Percentiles rank a stretch among this genome's conserved stretches.
These are phyloP conservation scores for Antechinus flavipes DNA, from an alignment of 2,113 vertebrate species.

Conservation along the genomic window DNA sequence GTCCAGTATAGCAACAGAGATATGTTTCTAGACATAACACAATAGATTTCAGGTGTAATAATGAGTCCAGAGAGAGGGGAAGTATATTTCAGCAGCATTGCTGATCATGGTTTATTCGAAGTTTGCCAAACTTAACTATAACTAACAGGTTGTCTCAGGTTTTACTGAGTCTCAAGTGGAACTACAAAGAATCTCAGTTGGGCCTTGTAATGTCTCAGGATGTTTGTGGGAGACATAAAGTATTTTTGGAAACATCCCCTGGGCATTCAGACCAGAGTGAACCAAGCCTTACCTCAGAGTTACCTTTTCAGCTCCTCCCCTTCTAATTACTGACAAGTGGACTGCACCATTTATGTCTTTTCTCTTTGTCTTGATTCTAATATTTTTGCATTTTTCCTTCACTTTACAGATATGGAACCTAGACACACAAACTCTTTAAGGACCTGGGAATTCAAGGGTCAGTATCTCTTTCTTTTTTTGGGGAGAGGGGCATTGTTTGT, in stretches of 20 bases:
- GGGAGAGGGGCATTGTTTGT: too few species aligned
- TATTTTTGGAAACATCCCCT: not conserved
- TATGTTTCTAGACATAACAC: not conserved
- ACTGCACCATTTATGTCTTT: not conserved
- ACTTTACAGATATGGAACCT: constrained; percentile 72
- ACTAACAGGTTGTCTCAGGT: not conserved
- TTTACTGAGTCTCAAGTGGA: not conserved
- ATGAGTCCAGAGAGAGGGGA: not conserved
- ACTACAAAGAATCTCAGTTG: not conserved
- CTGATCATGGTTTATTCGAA: not conserved
- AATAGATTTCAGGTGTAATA: not conserved
- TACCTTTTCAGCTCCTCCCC: not conserved
- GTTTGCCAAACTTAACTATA: not conserved
- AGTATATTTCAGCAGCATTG: not conserved
- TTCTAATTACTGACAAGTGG: not conserved
- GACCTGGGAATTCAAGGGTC: too few species aligned
- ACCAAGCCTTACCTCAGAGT: not conserved
- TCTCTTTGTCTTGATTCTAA: not conserved
- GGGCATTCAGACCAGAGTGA: not conserved
- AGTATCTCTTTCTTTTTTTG: too few species aligned
- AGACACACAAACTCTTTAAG: too few species aligned
- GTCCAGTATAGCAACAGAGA: not conserved
- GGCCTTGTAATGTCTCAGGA: not conserved
- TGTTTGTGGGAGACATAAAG: not conserved
- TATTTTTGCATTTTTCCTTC: not conserved